phyloP scores from a whole-genome alignment of 2,797 vertebrate genomes.

The Notoglanidium macrostoma region DNA sequence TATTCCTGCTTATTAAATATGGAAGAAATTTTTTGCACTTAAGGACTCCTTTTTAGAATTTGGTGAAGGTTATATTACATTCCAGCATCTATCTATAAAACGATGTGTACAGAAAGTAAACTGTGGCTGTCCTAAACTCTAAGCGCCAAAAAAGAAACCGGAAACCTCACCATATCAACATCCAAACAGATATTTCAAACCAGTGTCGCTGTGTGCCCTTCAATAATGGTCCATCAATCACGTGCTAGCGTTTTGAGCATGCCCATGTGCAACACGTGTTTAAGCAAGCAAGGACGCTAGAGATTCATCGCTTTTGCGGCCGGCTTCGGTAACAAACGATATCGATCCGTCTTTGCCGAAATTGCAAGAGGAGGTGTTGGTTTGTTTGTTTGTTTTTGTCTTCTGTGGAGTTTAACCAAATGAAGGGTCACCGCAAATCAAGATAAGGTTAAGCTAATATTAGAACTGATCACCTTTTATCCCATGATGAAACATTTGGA shows the following conservation, averaged over 20 bases:
- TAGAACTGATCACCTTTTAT: not conserved
- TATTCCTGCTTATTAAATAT: not conserved
- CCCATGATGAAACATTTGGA: too few species aligned
- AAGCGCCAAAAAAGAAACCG: too few species aligned
- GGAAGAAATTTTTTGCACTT: not conserved
- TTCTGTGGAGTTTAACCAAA: not conserved
- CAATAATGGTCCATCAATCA: not conserved
- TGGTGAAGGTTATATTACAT: not conserved
- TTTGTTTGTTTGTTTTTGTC: too few species aligned
- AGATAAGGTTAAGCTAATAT: not conserved
- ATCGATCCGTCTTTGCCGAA: too few species aligned
- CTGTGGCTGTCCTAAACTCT: not conserved
- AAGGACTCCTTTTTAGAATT: not conserved
- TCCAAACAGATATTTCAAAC: not conserved
- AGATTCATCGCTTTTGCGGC: not conserved
- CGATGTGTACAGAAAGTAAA: not conserved
- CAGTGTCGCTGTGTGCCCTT: not conserved
- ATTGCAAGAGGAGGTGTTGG: not conserved
- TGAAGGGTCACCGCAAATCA: not conserved
- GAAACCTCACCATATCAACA: not conserved
- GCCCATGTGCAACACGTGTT: not conserved
- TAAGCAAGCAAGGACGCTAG: not conserved
- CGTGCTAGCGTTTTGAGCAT: not conserved
- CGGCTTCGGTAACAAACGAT: not conserved
- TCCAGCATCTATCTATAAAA: not conserved